A percentile compares a stretch with the other conserved stretches of the same genome.
Evolutionary conservation across 1,140 invertebrate genomes (phyloP).

Genomic region (Eumeta japonica): DNA sequence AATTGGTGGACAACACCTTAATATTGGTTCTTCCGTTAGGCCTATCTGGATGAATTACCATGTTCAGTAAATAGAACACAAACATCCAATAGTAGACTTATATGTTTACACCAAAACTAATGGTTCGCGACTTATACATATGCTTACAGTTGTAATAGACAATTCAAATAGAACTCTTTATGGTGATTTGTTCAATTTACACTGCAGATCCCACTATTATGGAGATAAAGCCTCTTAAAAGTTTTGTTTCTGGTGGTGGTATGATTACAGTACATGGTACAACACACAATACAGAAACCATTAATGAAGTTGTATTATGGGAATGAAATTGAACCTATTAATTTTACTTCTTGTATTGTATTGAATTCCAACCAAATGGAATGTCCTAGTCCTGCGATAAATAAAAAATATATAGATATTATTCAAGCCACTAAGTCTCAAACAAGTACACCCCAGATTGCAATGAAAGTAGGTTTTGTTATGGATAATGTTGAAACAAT

Average conservation of each 20-base stretch:
- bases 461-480: constrained; percentile 81
- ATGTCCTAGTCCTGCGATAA: constrained; percentile 87
- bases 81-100: constrained; percentile 83
- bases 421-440: constrained; percentile 50
- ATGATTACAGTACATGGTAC: constrained; percentile 91
- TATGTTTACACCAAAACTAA: constrained; percentile 78
- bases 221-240: constrained; percentile 85
- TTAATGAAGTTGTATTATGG: constrained; percentile 81
- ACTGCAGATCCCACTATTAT: constrained; percentile 91
- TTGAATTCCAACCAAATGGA: constrained; percentile 90
- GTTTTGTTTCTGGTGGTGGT: constrained; percentile 88
- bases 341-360: constrained; percentile 81
- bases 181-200: constrained; percentile 92
- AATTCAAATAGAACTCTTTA: constrained; percentile 69
- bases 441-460: constrained; percentile 60
- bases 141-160: constrained; percentile 57
- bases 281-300: constrained; percentile 87
- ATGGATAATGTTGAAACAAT: constrained; percentile 95
- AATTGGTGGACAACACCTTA: constrained; percentile 87
- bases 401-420: constrained; percentile 58
- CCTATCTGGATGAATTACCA: constrained; percentile 83
- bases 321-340: constrained; percentile 69
- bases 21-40: constrained; percentile 90
- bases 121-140: constrained; percentile 38
- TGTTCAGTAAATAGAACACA: constrained; percentile 87